phyloP scores from a whole-genome alignment of 2,797 vertebrate species.

The Lacerta agilis region DNA sequence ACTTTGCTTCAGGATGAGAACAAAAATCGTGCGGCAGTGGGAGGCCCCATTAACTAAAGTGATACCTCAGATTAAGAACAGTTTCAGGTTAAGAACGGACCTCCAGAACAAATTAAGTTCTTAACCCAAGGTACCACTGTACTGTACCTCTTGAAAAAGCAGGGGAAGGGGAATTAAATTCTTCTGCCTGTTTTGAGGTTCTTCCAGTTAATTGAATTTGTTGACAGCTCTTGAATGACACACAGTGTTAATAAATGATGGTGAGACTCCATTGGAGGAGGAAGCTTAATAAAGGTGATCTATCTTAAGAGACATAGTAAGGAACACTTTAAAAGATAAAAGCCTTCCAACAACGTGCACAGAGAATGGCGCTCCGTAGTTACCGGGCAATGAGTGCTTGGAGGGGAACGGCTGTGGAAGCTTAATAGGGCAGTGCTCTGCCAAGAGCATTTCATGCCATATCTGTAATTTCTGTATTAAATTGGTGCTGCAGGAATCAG shows the following conservation, averaged over 20 bases:
- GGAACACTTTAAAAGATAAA: slow-evolving; percentile 36
- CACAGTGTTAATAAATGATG: slow-evolving; percentile 10
- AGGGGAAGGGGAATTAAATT: neutral
- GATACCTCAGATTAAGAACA: no score
- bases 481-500: neutral
- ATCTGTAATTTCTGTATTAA: neutral
- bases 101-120: no score
- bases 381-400: neutral
- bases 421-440: neutral
- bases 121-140: no score
- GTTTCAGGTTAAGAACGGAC: no score
- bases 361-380: neutral
- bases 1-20: no score
- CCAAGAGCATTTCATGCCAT: neutral
- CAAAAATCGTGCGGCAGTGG: no score
- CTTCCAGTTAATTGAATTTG: slow-evolving; percentile 25
- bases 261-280: neutral
- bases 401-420: neutral
- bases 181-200: neutral
- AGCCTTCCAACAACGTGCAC: slow-evolving; percentile 7
- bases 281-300: slow-evolving; percentile 28
- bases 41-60: no score
- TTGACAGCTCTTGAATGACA: slow-evolving; percentile 27
- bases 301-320: slow-evolving; percentile 29
- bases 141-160: neutral